Base-by-base conservation (phyloP, 2,888 invertebrate genomes). In the Dicyrtoma fusca region DNA sequence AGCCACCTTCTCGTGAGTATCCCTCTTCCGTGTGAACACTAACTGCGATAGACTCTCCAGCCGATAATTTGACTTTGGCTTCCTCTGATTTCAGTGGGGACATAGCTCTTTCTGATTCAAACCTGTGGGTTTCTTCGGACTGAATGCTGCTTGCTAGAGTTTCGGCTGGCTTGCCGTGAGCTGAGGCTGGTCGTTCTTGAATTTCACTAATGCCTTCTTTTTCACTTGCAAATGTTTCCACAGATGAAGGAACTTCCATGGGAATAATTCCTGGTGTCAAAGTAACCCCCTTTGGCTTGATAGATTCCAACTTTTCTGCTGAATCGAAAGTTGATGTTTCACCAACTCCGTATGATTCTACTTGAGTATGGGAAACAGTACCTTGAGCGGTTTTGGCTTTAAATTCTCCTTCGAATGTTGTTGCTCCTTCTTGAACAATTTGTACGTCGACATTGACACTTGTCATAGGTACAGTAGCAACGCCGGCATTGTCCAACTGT, bases 1-100 rank as follows among this genome's bases (percentile, higher is more conserved):
- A 25, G 13, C 47, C 47, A 8, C 57, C 55, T 57, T 71, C 71
- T 17, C n/a, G 49, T 1, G 64, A 44, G 42, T 64, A 71, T n/a
- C 47, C 57, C 25, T 64, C n/a, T 14, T 19, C 6, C 17, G 23
- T 21, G 14, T 71, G 42, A 14, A 57, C 25, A 64, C 23, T 71
- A 2, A 71, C 55, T 3, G 64, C 71, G 23, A 57, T 14, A 25
- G 71, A 71, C 55, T 71, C 71, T 25, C 55, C 63, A n/a, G 63
- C 55, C 6, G 64, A 10, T 10, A 71, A 17, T 53, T 45, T 53
- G 1, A 64, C 6, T 23, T 51, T 42, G 13, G 53, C 63, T 63
- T 64, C 71, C 45, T 71, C 64, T 14, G 34, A 14, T 25, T 53
- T 57, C 6, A 5, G 6, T 5, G 55, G 11, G 1, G 21, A 17